phyloP scores from a whole-genome alignment of 1,140 invertebrate genomes.

The Papilio dardanus region DNA sequence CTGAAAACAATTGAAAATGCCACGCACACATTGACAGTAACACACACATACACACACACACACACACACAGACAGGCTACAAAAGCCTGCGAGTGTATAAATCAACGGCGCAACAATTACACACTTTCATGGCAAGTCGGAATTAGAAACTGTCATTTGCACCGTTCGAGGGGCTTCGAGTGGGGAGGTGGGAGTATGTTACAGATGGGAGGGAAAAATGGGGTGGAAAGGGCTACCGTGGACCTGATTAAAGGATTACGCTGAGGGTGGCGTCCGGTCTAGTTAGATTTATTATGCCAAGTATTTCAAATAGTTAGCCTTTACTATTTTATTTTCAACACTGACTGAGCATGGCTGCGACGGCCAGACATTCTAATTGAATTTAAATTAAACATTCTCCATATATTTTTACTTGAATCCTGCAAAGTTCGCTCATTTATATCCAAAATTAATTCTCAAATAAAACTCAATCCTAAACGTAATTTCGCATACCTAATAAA shows the following conservation, averaged over 20 bases:
- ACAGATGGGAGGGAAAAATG: slow-evolving; percentile 77
- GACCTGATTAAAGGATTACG: slow-evolving; percentile 81
- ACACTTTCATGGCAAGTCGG: slow-evolving; percentile 82
- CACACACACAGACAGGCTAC: slow-evolving; percentile 56
- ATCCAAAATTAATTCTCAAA: neutral
- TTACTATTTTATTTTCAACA: slow-evolving; percentile 45
- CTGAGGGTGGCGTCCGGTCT: slow-evolving; percentile 72
- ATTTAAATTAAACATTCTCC: slow-evolving; percentile 47
- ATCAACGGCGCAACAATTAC: slow-evolving; percentile 80
- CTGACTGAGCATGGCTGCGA: slow-evolving; percentile 10
- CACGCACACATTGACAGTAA: slow-evolving; percentile 44
- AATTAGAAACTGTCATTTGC: slow-evolving; percentile 84
- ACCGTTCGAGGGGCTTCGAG: slow-evolving; percentile 71
- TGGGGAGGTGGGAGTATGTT: slow-evolving; percentile 52
- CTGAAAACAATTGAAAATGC: slow-evolving; percentile 49
- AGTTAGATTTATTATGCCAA: slow-evolving; percentile 80
- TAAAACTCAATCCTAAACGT: too few species aligned
- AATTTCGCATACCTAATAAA: too few species aligned
- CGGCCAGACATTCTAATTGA: slow-evolving; percentile 24
- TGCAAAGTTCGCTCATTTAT: neutral
- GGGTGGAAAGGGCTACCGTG: slow-evolving; percentile 76
- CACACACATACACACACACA: slow-evolving; percentile 50
- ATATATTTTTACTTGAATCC: neutral
- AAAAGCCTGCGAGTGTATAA: slow-evolving; percentile 75
- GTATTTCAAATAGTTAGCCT: slow-evolving; percentile 78